Evolutionary conservation across 2,797 vertebrate genomes (phyloP), one percentile per base, ranked within the genome.

Genomic region (Toxotes lorentzi): DNA sequence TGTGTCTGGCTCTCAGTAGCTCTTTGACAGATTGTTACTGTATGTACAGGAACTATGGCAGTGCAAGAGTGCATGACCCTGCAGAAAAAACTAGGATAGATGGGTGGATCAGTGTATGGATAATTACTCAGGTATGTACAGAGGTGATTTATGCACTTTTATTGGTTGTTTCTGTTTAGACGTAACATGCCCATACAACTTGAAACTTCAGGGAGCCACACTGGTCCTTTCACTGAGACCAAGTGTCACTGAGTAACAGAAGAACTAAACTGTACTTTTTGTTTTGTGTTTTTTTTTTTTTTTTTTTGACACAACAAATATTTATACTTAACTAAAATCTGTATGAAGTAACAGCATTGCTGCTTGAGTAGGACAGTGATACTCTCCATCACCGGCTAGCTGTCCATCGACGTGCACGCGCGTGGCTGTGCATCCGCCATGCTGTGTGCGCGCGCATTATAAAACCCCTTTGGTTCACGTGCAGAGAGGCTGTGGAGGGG

Each of bases 381-480:
- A 5, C 48, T 12, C 1, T 54, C 23, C 14, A 16, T 27, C 24
- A 13, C 7, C 1, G 11, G 7, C 27, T 6, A 23, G 32, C 13
- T 12, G 43, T 30, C 35, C 51, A 23, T 43, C 45, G 3, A 5
- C 11, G 64, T 76, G 66, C 72, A 68, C 60, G 78, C 70, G 88
- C 80, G 38, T 47, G 17, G 7, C 50, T 17, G 56, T 57, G 76
- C 40, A 48, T 65, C 69, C 62, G 48, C 71, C 62, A 17, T 9
- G 53, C 50, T 1, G 38, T 72, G 76, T 64, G 88, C 48, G 81
- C 83, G 86, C 82, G 84, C 88, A 81, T 85, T 67, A 79, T 80
- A 86, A 87, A 84, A 81, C 75, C 17, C 68, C 66, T 62, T 67
- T 67, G 35, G 78, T 79, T 82, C 81, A 88, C 85, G 87, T 89